A percentile compares a stretch with the other conserved stretches of the same genome.
These are phyloP conservation scores for Callyntrura sp. DNA, from an alignment of 2,888 invertebrate species.

Conservation along the genomic window DNA sequence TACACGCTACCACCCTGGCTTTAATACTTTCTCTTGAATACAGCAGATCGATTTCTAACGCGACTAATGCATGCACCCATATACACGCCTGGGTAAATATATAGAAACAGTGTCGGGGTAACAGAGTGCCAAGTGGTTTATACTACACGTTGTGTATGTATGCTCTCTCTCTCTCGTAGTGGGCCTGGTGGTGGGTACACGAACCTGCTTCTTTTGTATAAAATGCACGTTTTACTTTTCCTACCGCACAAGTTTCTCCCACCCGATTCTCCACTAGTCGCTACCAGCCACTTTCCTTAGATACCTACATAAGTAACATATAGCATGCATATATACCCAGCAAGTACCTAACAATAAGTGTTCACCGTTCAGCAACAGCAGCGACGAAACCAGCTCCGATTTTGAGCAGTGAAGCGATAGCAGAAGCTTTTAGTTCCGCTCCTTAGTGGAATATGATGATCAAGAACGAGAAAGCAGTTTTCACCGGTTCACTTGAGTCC, in stretches of 20 bases:
- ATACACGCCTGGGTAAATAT: not conserved
- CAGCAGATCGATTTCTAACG: constrained; percentile 58
- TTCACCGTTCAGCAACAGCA: no score
- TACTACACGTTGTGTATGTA: constrained; percentile 16
- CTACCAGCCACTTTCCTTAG: no score
- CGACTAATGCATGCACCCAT: not conserved
- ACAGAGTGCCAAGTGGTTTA: no score
- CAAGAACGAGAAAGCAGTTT: constrained; percentile 39
- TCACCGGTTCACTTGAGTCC: constrained; percentile 31
- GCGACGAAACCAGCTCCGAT: no score
- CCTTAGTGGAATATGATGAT: constrained; percentile 33
- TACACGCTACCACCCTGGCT: constrained; percentile 1
- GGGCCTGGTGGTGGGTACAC: no score
- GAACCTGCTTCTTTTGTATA: no score
- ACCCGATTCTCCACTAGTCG: no score
- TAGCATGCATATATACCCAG: no score
- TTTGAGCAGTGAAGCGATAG: not conserved
- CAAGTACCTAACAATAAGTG: no score
- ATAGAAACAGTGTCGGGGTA: constrained; percentile 37
- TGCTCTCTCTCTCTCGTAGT: not conserved
- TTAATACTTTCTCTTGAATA: constrained; percentile 30
- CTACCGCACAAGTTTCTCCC: no score
- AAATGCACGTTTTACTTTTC: no score
- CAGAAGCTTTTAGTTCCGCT: constrained; percentile 67
- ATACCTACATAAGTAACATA: no score